Percentiles rank a stretch among this genome's conserved stretches.
These are phyloP conservation scores for Leptopilina syphax DNA, from an alignment of 2,888 invertebrate species.

Conservation along the genomic window DNA sequence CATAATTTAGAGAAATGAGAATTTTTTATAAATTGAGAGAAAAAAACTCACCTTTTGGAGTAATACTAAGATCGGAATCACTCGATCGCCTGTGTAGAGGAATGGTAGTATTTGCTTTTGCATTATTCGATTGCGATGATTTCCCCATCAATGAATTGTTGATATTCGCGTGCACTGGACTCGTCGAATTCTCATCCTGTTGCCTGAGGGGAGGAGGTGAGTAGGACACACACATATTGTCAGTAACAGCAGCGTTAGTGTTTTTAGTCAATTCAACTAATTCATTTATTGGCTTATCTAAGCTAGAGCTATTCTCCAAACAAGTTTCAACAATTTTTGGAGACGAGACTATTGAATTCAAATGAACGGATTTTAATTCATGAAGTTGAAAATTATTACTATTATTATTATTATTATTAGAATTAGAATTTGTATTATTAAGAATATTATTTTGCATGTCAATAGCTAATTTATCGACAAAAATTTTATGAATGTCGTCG, in stretches of 20 bases:
- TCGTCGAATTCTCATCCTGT: conserved; percentile 71
- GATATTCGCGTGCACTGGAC: conserved; percentile 62
- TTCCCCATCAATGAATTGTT: conserved; percentile 55
- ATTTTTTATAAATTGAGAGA: background rate
- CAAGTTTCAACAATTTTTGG: conserved; percentile 53
- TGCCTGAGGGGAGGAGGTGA: conserved; percentile 73
- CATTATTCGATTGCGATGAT: conserved; percentile 42
- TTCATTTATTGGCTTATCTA: conserved; percentile 54
- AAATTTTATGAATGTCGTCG: conserved; percentile 37
- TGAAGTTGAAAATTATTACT: conserved; percentile 50
- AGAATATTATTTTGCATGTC: background rate
- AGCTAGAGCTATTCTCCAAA: conserved; percentile 61
- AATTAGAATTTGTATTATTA: background rate
- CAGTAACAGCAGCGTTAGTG: conserved; percentile 62
- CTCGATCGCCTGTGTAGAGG: conserved; percentile 89
- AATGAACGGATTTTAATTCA: conserved; percentile 44
- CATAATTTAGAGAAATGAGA: background rate
- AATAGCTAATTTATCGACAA: conserved; percentile 42
- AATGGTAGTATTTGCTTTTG: conserved; percentile 58
- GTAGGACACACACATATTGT: conserved; percentile 76
- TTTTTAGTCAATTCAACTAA: conserved; percentile 58
- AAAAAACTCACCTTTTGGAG: conserved; percentile 89
- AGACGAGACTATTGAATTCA: background rate
- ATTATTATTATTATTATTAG: conserved; percentile 1
- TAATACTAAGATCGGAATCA: conserved; percentile 94